Base-by-base conservation (phyloP, 2,797 vertebrate genomes). In the Tamandua tetradactyla region DNA sequence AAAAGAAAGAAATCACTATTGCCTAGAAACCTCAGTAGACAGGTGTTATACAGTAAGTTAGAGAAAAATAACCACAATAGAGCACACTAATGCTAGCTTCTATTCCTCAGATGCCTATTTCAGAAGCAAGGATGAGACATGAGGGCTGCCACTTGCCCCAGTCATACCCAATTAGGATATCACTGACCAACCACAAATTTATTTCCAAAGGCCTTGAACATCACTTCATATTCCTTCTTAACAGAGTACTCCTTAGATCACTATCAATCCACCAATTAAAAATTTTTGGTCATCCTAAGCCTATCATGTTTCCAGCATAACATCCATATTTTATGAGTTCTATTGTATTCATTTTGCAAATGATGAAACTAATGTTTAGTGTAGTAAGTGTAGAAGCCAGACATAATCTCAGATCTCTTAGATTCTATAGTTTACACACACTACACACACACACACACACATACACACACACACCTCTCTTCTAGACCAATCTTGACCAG, bases 231-330 rank as follows among this genome's bases (percentile, higher is more conserved):
- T 79, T 64, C 49, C 30, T 89, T 55, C 37, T 17, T 59, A 66
- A 71, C 1, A 68, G 49, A 7, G 7, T n/a, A 57, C 8, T 37
- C 35, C 18, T 86, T 17, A 66, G 18, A 86, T 81, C 17, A 49
- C 12, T n/a, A 42, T 69, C 30, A 13, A 25, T 59, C 64, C 82
- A 5, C 27, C 42, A 61, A 18, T 30, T 32, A 27, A 55, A 49
- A 93, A n/a, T 30, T 42, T 27, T 57, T 57, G 35, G 12, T 49
- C 25, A 30, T 69, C 61, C 44, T 89, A 94, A 86, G 4, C 42
- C 30, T 68, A 25, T 37, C 2, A n/a, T 52, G 40, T 59, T 64
- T 44, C 40, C 18, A 86, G 35, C 2, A 96, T 35, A 85, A 13
- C 32, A 76, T 57, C 10, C 20, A 80, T 22, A 81, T 47, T 86